Evolutionary conservation across 2,797 vertebrate species (phyloP).

Genomic region (Poecilia velifera): DNA sequence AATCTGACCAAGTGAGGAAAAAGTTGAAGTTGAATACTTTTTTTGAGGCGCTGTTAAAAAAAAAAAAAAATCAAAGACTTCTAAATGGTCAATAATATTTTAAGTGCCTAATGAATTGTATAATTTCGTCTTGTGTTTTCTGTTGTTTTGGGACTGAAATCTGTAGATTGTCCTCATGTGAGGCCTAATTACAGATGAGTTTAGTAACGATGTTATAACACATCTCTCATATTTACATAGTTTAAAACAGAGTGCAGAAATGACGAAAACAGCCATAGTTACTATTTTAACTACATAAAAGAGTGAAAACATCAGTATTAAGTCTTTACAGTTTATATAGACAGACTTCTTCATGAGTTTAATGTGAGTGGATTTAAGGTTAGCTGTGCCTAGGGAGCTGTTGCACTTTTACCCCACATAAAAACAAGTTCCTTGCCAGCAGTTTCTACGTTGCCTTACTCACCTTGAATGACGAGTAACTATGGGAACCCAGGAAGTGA

Average conservation of each 20-base stretch:
- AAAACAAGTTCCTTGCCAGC: slow-evolving; percentile 20
- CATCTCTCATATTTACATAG: slow-evolving; percentile 2
- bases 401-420: slow-evolving; percentile 17
- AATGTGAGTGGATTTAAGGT: neutral
- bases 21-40: neutral
- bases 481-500: neutral
- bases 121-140: neutral
- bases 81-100: neutral
- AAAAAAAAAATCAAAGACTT: neutral
- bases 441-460: neutral
- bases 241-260: neutral
- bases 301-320: neutral
- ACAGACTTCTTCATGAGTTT: neutral
- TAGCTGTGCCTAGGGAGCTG: neutral
- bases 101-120: neutral
- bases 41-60: neutral
- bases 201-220: slow-evolving; percentile 66
- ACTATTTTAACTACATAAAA: neutral
- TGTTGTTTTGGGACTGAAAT: slow-evolving; percentile 27
- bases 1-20: neutral
- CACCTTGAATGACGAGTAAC: neutral
- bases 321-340: neutral
- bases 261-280: neutral
- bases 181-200: slow-evolving; percentile 67
- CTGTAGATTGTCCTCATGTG: slow-evolving; percentile 53